These are phyloP conservation scores for Sardina pilchardus DNA, from an alignment of 2,113 vertebrate species.

Conservation along the genomic window DNA sequence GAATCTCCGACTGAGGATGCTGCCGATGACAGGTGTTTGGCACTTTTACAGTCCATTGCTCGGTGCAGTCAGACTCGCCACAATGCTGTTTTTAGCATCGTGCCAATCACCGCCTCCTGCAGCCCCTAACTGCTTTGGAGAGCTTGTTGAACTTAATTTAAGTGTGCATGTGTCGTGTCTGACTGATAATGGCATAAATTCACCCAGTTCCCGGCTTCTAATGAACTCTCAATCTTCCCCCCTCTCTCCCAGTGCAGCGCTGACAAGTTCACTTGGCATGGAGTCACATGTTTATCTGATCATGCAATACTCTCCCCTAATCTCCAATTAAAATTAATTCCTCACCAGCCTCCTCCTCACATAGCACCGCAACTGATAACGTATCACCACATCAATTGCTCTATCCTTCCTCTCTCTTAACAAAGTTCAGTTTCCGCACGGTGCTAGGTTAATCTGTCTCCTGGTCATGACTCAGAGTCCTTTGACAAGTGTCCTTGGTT, in stretches of 20 bases:
- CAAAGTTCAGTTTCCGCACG: background rate
- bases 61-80: background rate
- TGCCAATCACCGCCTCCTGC: background rate
- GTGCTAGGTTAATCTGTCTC: background rate
- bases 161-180: slow-evolving; percentile 1
- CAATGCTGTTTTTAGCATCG: background rate
- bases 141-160: slow-evolving; percentile 11
- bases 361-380: background rate
- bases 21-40: background rate
- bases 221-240: slow-evolving; percentile 11
- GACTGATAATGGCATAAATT: background rate
- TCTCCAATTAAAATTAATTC: slow-evolving; percentile 2
- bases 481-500: background rate
- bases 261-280: slow-evolving; percentile 7
- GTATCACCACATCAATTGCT: background rate
- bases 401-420: background rate
- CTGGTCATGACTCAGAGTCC: background rate
- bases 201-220: background rate
- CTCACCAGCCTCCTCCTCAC: background rate
- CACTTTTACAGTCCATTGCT: background rate
- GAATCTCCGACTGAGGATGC: background rate
- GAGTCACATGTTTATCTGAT: slow-evolving; percentile 13
- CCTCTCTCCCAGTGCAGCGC: background rate
- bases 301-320: background rate
- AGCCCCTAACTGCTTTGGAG: background rate